Base-by-base conservation (phyloP, 2,797 vertebrate species). In the Molossus alvarezi region DNA sequence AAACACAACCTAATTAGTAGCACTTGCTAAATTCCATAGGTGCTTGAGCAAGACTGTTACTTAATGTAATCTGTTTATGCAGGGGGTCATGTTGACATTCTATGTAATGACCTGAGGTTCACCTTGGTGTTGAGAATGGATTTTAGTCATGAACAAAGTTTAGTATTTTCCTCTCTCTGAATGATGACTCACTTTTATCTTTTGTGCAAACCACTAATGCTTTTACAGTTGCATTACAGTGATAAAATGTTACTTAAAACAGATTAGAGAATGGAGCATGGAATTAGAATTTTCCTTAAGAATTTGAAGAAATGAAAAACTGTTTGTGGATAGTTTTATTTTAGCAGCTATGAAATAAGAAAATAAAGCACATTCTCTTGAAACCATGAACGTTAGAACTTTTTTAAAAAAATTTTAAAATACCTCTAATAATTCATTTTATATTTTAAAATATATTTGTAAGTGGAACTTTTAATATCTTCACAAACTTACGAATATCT, bases 281-380 rank as follows among this genome's bases (percentile, higher is more conserved):
- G 37, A 90, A 79, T 85, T 73, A 84, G 5, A 88, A 72, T 65
- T 90, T 88, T 96, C 18, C 67, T 88, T 89, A 90, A 65, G 25
- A 82, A 85, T 79, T 88, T 88, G 37, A 71, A 25, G 18, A 84
- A 86, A 51, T 67, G 88, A 69, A 82, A 8, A 75, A 79, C 0
- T 71, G 37, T 73, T 88, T 85, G 13, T 73, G 72, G 58, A 81
- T 41, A 88, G 37, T 79, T 94, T 95, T 89, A 83, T 62, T 92
- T 73, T 62, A 37, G 13, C 9, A 81, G 27, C 23, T 88, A 65
- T 92, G 75, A 87, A 57, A 13, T 45, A 90, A 92, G 29, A 85
- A 85, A 72, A 37, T 15, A 86, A 86, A 86, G 27, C 8, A 64
- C 88, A 64, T 80, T 91, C 14, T 87, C 8, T 57, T 91, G 93